Conservation (phyloP, 23 tunicate species). For the Halocynthia aurantium region DNA sequence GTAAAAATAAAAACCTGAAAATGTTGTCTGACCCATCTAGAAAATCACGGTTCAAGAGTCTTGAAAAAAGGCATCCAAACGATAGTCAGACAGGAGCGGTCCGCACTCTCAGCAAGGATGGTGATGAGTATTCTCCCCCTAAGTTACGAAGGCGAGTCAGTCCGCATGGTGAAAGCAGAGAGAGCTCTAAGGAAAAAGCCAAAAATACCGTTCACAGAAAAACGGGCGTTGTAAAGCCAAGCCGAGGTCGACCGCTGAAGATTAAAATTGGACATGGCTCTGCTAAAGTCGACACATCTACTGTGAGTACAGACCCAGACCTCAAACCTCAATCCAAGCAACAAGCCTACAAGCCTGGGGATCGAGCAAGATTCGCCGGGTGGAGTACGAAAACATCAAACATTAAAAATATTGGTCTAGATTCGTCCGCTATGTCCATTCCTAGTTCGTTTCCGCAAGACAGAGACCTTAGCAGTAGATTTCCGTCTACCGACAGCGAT, state of each 20-base stretch:
- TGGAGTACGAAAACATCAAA: slow-evolving; percentile 23
- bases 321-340: not conserved
- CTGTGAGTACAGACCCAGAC: not conserved
- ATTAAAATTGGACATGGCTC: not conserved
- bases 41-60: too few species aligned
- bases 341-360: not conserved
- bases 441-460: not conserved
- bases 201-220: not conserved
- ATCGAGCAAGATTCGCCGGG: slow-evolving; percentile 21
- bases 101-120: not conserved
- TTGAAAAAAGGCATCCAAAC: too few species aligned
- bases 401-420: not conserved
- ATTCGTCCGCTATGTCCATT: not conserved
- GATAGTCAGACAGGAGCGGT: too few species aligned
- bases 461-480: not conserved
- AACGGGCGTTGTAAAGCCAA: not conserved
- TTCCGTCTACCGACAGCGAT: not conserved
- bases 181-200: not conserved
- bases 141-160: slow-evolving; percentile 1
- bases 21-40: too few species aligned
- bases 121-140: slow-evolving; percentile 4
- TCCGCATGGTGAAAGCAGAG: not conserved
- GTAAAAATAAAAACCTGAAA: not conserved
- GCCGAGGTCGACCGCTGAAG: not conserved
- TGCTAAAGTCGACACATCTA: not conserved